Evolutionary conservation across 1,140 invertebrate genomes (phyloP), one percentile per base, ranked within the genome.

Genomic region (Scaptomyza montana): DNA sequence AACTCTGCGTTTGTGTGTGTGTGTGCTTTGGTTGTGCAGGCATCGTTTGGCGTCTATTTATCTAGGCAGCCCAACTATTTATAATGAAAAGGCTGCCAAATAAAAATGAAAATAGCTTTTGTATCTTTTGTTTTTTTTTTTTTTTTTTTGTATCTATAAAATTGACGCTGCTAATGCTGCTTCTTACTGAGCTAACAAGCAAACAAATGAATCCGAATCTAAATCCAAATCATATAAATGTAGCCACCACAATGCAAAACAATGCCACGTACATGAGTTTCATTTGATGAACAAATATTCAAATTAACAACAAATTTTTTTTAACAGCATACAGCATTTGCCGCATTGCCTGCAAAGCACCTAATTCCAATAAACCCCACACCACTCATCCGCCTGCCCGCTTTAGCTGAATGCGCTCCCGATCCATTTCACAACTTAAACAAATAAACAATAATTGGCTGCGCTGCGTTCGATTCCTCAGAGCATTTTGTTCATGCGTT

Each of bases 41-140:
- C 63, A 28, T 25, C 19, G 41, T 28, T 51, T 47, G 43, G 45
- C 53, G 77, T 77, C 78, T 85, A 74, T 77, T 81, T 81, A 85
- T 77, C 80, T 85, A 77, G 80, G 80, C 80, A 77, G 65, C 78
- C 68, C 62, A 85, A 85, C 80, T 85, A 85, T 85, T 85, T 85
- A 86, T 85, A 85, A 86, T 85, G 65, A 86, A 76, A 80, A 84
- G 69, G 80, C 80, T 67, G 78, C 77, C 80, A 77, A 79, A 85
- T 86, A 80, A 74, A 80, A 80, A 74, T 78, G 65, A 67, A 85
- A 85, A 85, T 85, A 85, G 80, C 80, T 77, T 69, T 46, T 73
- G 55, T 65, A 80, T 80, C 62, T 65, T 65, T 78, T 7, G 6
- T 36, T 36, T 8, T 0, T 36, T 36, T 9, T 36, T 9, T 36